These are phyloP conservation scores for Pegea sp. DNA, from an alignment of 23 tunicate genomes.

Conservation along the genomic window DNA sequence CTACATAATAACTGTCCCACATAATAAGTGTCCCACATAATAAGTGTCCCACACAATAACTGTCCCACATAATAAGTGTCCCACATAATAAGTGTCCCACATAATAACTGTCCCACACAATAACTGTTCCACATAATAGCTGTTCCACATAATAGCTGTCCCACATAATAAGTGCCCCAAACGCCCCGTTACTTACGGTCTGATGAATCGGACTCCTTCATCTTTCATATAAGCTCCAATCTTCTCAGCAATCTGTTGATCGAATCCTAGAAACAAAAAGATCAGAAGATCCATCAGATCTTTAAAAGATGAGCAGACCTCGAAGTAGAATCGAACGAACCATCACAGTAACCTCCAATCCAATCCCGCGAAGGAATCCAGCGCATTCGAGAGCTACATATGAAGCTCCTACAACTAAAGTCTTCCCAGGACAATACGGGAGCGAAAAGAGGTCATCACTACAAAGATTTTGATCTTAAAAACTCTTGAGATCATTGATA, in stretches of 20 bases:
- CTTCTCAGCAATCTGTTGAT: conserved; percentile 76
- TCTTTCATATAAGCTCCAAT: conserved; percentile 45
- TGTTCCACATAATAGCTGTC: too few species aligned
- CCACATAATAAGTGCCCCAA: too few species aligned
- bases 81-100: too few species aligned
- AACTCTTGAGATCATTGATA: neutral
- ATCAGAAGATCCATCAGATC: too few species aligned
- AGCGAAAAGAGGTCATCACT: conserved; percentile 86
- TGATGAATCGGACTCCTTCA: conserved; percentile 25
- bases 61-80: too few species aligned
- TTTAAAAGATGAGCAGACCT: too few species aligned
- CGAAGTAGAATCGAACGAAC: conserved; percentile 83
- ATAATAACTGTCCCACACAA: too few species aligned
- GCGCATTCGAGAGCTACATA: conserved; percentile 94
- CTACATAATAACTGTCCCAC: too few species aligned
- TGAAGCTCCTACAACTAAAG: conserved; percentile 75
- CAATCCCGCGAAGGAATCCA: conserved; percentile 71
- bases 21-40: too few species aligned
- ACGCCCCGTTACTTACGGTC: conserved; percentile 23
- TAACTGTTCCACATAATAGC: too few species aligned
- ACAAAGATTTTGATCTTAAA: neutral
- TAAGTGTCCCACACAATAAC: too few species aligned
- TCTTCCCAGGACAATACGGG: conserved; percentile 75
- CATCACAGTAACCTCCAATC: conserved; percentile 78
- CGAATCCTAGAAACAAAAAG: conserved; percentile 46